Evolutionary conservation across 2,113 vertebrate genomes (phyloP), one percentile per base, ranked within the genome.

Genomic region (Neomonachus schauinslandi): DNA sequence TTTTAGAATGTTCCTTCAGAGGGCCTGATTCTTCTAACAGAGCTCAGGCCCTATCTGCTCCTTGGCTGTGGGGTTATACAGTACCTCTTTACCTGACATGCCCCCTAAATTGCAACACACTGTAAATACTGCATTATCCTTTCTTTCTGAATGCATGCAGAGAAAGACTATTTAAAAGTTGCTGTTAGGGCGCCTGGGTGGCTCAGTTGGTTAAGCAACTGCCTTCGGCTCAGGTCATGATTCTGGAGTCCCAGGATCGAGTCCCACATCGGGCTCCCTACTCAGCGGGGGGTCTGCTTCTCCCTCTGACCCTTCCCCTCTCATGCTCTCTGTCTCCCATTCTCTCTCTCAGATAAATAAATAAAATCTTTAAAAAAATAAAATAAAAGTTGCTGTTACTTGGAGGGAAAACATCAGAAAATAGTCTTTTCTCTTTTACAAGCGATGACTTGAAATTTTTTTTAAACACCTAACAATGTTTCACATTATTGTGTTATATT

Each of bases 41-140:
- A 65, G 8, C 12, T 63, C 39, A 76, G 16, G 1, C 1, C 15
- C 69, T 21, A 26, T 15, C 55, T 61, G 9, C 28, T n/a, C 55
- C n/a, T 14, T 53, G 2, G 13, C 1, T 63, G 1, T 19, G 6
- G 55, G 12, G 7, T 65, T 14, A 55, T 3, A 0, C 1, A 0
- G 21, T 9, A 24, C 33, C 18, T 53, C 11, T 72, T 61, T 12
- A 13, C 28, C 28, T 16, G 28, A 46, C 39, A 6, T 7, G 7
- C 4, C 1, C 39, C 71, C 39, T 72, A 69, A 1, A 76, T 80
- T 79, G 69, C 51, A 93, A 15, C 2, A 18, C 5, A 28, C 7
- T 31, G 2, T 46, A 86, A 61, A 55, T 72, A 86, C 55, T 69
- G 15, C 26, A 28, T 80, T 71, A 63, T 57, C 5, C 7, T 39